Percentiles rank a stretch among this genome's conserved stretches.
Conservation (phyloP, 2,797 vertebrate species). For the Centroberyx gerrardi region DNA sequence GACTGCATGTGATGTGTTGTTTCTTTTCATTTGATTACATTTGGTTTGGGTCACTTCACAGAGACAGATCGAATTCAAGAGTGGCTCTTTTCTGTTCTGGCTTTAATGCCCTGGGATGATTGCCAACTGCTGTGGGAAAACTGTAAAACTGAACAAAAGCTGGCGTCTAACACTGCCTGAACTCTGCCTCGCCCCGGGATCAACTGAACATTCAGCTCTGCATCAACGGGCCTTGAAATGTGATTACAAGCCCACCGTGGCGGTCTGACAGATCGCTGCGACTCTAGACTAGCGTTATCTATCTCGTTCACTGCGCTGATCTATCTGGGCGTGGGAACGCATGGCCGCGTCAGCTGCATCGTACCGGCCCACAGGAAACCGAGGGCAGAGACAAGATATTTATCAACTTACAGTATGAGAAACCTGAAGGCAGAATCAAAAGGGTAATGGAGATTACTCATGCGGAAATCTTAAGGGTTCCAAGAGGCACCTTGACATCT, state of each 20-base stretch:
- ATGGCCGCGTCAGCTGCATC: not conserved
- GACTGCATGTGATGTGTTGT: too few relatives aligned
- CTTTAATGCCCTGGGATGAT: too few relatives aligned
- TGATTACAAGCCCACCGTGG: constrained; percentile 22
- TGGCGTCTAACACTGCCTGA: constrained; percentile 25
- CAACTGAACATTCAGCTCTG: constrained; percentile 19
- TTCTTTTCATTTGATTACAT: too few relatives aligned
- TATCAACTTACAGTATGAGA: not conserved
- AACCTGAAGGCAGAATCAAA: not conserved
- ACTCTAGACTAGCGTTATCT: not conserved
- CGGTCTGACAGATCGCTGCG: not conserved
- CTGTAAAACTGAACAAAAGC: constrained; percentile 23
- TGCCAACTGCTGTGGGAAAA: too few relatives aligned
- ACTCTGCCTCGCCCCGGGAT: constrained; percentile 19
- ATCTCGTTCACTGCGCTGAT: not conserved
- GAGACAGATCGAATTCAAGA: too few relatives aligned
- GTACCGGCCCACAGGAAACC: not conserved
- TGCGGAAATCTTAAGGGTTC: not conserved
- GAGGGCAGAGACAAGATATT: not conserved
- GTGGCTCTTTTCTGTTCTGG: too few relatives aligned
- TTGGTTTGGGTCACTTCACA: too few relatives aligned
- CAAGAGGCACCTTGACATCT: not conserved
- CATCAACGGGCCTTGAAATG: constrained; percentile 37
- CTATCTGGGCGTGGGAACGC: not conserved
- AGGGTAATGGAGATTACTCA: not conserved